Percentiles rank a stretch among this genome's conserved stretches.
These are phyloP conservation scores for Phenganax stokvisi DNA, from an alignment of 92 coral and sea anemone species.

Conservation along the genomic window DNA sequence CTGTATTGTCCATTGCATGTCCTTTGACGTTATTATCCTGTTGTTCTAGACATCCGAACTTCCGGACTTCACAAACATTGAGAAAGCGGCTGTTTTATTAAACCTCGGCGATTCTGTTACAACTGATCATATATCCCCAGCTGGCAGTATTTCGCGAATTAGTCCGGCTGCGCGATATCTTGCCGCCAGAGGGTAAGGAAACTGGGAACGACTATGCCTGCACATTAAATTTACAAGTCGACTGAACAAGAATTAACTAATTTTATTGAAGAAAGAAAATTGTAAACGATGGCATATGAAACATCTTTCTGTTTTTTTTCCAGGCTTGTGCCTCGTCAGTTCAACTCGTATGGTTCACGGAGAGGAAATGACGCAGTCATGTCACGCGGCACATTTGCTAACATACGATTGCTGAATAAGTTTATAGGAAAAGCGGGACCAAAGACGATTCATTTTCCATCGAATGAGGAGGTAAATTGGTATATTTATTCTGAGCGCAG, in stretches of 20 bases:
- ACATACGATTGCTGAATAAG: slow-evolving; percentile 89
- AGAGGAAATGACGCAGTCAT: slow-evolving; percentile 97
- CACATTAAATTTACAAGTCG: neutral
- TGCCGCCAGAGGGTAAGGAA: slow-evolving; percentile 71
- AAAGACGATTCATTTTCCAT: slow-evolving; percentile 77
- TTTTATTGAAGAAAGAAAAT: neutral
- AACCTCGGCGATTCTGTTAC: slow-evolving; percentile 99
- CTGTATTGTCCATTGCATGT: slow-evolving; percentile 4
- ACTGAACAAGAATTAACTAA: too few species aligned
- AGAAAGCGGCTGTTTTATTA: slow-evolving; percentile 80
- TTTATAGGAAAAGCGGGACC: slow-evolving; percentile 97
- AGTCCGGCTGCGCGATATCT: slow-evolving; percentile 97
- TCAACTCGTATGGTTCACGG: slow-evolving; percentile 98
- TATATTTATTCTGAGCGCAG: neutral
- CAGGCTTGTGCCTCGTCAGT: slow-evolving; percentile 93
- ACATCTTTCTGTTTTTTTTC: neutral
- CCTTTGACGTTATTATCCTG: neutral
- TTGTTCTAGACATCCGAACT: slow-evolving; percentile 51
- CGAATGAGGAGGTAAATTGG: slow-evolving; percentile 68
- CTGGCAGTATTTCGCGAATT: slow-evolving; percentile 92
- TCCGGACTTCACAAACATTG: slow-evolving; percentile 62
- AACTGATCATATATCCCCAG: slow-evolving; percentile 97
- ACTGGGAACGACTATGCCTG: neutral
- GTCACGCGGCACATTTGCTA: slow-evolving; percentile 99
- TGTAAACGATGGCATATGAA: neutral